These are phyloP conservation scores for Physeter macrocephalus DNA, from an alignment of 2,113 vertebrate species.

Conservation along the genomic window DNA sequence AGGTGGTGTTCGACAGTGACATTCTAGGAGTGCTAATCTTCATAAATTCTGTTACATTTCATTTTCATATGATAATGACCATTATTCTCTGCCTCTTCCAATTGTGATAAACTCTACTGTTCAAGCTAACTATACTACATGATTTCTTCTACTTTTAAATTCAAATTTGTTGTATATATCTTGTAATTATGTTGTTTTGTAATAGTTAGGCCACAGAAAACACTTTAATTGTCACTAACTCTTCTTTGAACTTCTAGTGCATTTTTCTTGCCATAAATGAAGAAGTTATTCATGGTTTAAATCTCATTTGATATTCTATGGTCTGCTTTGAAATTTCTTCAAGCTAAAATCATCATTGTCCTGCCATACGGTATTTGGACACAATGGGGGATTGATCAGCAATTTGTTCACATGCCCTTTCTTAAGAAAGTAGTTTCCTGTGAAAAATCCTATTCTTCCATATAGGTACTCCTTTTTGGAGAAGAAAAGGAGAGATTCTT, in stretches of 20 bases:
- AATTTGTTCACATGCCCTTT: background rate
- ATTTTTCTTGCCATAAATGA: background rate
- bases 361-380: background rate
- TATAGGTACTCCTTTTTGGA: background rate
- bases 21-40: background rate
- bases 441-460: background rate
- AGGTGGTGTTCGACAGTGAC: background rate
- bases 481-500: background rate
- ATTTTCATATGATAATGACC: background rate
- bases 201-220: background rate
- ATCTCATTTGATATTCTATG: background rate
- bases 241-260: background rate
- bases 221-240: background rate
- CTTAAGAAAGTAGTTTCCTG: background rate
- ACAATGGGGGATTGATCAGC: background rate
- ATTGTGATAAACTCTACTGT: background rate
- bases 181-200: background rate
- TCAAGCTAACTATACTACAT: background rate
- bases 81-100: background rate
- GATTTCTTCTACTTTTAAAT: background rate
- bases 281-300: background rate
- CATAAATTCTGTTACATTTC: background rate
- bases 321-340: conserved; percentile 19
- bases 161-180: background rate
- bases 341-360: background rate